phyloP scores from a whole-genome alignment of 2,113 vertebrate species.

The Lagenorhynchus albirostris region DNA sequence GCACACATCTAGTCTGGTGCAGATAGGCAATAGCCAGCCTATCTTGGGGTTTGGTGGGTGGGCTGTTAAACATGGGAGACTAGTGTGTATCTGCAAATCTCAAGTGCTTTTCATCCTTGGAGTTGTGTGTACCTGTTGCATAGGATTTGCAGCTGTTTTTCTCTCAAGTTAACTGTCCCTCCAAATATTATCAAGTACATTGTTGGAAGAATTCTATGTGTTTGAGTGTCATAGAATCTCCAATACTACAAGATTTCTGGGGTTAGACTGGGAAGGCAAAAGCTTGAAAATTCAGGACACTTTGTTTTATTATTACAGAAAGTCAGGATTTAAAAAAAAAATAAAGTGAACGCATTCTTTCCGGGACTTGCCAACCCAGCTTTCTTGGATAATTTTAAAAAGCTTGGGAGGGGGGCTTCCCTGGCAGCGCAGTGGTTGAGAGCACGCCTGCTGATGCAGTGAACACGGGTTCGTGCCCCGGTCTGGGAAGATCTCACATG shows the following conservation, averaged over 20 bases:
- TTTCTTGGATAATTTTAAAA: conserved; percentile 7
- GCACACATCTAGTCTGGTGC: background rate
- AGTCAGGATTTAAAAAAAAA: background rate
- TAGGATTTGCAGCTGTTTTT: conserved; percentile 25
- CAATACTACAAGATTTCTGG: background rate
- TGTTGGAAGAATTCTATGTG: background rate
- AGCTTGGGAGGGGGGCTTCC: too few relatives aligned
- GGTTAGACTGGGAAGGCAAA: background rate
- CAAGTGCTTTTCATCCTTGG: background rate
- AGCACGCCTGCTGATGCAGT: too few relatives aligned
- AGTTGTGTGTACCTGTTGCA: background rate
- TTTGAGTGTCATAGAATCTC: background rate
- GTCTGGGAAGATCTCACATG: too few relatives aligned
- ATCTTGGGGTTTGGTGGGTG: background rate
- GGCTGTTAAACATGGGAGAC: background rate
- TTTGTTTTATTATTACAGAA: background rate
- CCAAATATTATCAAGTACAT: background rate
- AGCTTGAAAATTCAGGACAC: background rate
- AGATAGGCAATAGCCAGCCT: background rate
- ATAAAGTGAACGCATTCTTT: background rate
- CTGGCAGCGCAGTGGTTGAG: too few relatives aligned
- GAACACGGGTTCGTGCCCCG: too few relatives aligned
- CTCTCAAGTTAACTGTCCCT: background rate
- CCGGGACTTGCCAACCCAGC: background rate
- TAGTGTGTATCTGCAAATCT: background rate